Conservation (phyloP, 2,113 vertebrate species). For the Micronycteris hirsuta region DNA sequence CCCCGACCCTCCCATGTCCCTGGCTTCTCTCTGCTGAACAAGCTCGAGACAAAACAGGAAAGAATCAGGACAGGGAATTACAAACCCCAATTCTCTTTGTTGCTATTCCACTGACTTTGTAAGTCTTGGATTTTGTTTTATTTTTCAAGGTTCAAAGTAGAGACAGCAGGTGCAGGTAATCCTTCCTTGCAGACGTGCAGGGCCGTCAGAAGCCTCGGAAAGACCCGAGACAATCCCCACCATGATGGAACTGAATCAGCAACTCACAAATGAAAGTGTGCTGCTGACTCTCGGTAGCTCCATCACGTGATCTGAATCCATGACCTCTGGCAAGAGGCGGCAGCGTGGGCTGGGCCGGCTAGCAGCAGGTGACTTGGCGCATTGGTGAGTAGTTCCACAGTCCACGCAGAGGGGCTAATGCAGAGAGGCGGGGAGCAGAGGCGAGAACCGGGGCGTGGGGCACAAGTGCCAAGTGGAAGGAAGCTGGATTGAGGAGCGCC, state of each 20-base stretch:
- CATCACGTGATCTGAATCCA: fast-evolving
- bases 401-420: fast-evolving
- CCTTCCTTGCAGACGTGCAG: fast-evolving
- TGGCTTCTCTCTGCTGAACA: neutral
- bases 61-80: neutral
- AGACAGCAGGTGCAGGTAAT: neutral
- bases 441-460: fast-evolving
- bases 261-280: neutral
- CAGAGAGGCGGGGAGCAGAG: neutral
- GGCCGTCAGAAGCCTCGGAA: neutral
- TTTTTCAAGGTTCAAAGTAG: neutral
- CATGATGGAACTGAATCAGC: neutral
- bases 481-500: fast-evolving
- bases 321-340: fast-evolving
- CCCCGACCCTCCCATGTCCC: neutral
- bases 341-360: neutral
- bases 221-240: neutral
- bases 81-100: neutral
- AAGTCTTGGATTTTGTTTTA: neutral
- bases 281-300: fast-evolving
- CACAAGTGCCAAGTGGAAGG: fast-evolving
- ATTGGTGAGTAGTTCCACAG: fast-evolving
- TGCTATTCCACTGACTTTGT: neutral
- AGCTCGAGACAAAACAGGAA: neutral
- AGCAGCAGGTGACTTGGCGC: neutral